These are phyloP conservation scores for Perca schrenkii DNA, from an alignment of 2,113 vertebrate species.

Conservation along the genomic window DNA sequence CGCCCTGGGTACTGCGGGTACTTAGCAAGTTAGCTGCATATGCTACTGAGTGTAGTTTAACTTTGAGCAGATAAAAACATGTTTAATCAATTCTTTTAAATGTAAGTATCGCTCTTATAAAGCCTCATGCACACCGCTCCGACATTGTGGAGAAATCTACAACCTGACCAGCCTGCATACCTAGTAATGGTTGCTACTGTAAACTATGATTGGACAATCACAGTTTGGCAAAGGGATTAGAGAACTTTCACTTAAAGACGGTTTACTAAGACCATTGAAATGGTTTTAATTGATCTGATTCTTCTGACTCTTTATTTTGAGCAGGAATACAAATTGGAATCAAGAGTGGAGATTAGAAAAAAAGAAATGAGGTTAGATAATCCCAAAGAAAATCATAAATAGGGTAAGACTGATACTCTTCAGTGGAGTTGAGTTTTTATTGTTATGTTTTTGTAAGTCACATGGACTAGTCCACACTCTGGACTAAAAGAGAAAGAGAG, in stretches of 20 bases:
- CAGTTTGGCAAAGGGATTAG: background rate
- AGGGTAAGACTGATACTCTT: background rate
- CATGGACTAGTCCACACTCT: background rate
- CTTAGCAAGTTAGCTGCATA: background rate
- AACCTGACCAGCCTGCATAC: background rate
- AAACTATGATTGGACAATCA: background rate
- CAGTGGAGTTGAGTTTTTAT: background rate
- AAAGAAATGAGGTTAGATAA: constrained; percentile 9
- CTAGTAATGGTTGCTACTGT: background rate
- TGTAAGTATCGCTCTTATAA: no score
- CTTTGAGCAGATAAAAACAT: background rate
- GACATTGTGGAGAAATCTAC: background rate
- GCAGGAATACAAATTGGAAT: background rate
- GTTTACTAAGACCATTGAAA: background rate
- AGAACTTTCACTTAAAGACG: background rate
- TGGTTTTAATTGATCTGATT: background rate
- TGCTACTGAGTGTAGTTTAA: background rate
- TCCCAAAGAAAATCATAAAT: constrained; percentile 30
- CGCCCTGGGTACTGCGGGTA: no score
- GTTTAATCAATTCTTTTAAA: background rate
- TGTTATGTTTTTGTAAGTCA: background rate
- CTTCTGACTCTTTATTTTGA: background rate
- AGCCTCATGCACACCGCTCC: background rate
- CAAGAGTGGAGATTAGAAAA: background rate
- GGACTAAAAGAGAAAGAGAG: background rate